Percentiles rank a stretch among this genome's conserved stretches.
phyloP scores from a whole-genome alignment of 2,797 vertebrate genomes.

The Anas bahamensis region DNA sequence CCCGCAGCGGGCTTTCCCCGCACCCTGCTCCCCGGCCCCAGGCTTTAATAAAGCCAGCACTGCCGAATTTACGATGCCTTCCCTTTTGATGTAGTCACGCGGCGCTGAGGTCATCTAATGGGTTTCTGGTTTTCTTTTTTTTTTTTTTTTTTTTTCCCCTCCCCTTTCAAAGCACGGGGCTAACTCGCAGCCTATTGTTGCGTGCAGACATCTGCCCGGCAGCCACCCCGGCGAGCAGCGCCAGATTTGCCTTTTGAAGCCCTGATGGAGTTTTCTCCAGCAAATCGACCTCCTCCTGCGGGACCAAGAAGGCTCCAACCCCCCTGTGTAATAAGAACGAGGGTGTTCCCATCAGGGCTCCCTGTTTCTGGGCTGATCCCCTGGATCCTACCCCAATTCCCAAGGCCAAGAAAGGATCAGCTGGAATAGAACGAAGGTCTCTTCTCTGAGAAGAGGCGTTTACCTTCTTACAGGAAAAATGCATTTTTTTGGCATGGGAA shows the following conservation, averaged over 20 bases:
- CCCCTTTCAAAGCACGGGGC: background rate
- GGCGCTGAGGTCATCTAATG: slow-evolving; percentile 34
- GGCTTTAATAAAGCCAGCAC: background rate
- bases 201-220: slow-evolving; percentile 3
- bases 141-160: background rate
- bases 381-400: background rate
- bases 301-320: background rate
- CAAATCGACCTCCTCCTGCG: background rate
- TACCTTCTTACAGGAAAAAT: background rate
- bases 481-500: background rate
- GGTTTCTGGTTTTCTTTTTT: slow-evolving; percentile 19
- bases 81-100: slow-evolving; percentile 2
- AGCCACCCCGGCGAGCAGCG: background rate
- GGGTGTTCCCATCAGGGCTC: background rate
- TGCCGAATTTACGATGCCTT: background rate
- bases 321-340: background rate
- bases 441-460: background rate
- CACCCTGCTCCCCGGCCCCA: background rate
- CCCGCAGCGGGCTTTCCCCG: background rate
- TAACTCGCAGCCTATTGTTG: background rate
- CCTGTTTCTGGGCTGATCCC: background rate
- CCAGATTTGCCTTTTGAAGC: background rate
- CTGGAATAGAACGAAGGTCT: background rate
- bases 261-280: background rate
- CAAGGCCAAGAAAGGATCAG: background rate